A percentile compares a stretch with the other conserved stretches of the same genome.
Conservation (phyloP, 2,888 invertebrate species). For the Acrobeloides nanus region DNA sequence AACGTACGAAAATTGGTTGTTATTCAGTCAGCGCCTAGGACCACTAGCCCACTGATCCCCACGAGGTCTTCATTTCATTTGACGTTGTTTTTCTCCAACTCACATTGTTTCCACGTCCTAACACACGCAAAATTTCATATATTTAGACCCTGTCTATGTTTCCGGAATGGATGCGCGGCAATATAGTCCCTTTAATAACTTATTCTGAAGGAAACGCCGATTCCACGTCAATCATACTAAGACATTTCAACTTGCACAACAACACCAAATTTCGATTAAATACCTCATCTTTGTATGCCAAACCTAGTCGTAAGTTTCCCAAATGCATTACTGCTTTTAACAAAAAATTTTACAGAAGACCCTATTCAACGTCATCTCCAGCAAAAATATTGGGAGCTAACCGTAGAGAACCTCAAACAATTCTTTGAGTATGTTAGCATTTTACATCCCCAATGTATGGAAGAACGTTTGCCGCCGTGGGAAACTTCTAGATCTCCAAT, state of each 20-base stretch:
- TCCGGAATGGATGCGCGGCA: constrained; percentile 14
- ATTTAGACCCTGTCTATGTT: constrained; percentile 14
- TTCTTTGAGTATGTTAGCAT: constrained; percentile 20
- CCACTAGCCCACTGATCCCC: too few relatives aligned
- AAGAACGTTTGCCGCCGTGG: constrained; percentile 6
- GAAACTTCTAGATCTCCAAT: too few relatives aligned
- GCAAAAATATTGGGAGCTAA: constrained; percentile 18
- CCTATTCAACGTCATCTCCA: constrained; percentile 4
- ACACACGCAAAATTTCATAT: constrained; percentile 1
- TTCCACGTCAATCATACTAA: constrained; percentile 9
- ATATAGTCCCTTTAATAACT: constrained; percentile 16
- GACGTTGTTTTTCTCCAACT: too few relatives aligned
- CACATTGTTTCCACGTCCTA: too few relatives aligned
- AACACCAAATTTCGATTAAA: constrained; percentile 13
- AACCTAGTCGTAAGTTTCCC: constrained; percentile 7
- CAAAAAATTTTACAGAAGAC: constrained; percentile 12
- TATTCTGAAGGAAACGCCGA: constrained; percentile 11
- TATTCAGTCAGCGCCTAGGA: too few relatives aligned
- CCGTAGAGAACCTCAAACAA: constrained; percentile 23
- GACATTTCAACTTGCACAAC: constrained; percentile 15
- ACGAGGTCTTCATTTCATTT: too few relatives aligned
- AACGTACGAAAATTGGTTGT: too few relatives aligned
- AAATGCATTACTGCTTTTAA: too few relatives aligned
- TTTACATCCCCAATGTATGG: constrained; percentile 16
- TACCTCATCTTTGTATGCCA: constrained; percentile 7